Evolutionary conservation across 2,797 vertebrate genomes (phyloP).

Genomic region (Eulemur coronatus): DNA sequence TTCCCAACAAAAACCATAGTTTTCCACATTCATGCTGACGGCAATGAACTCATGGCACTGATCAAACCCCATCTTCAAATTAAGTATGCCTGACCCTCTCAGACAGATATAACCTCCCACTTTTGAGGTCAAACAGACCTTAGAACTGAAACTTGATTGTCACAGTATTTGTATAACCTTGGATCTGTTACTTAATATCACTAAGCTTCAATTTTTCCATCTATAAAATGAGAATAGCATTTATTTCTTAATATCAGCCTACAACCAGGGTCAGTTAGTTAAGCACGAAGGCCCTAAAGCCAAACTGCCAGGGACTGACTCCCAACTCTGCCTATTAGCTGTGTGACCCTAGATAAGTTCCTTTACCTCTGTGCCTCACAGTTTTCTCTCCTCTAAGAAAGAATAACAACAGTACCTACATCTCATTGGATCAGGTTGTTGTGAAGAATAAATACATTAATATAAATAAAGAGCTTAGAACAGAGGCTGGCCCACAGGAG

Average conservation of each 20-base stretch:
- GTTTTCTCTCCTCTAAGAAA: constrained; percentile 20
- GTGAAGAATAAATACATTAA: constrained; percentile 39
- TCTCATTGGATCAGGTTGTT: not conserved
- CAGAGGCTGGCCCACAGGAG: not conserved
- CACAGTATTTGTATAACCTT: constrained; percentile 10
- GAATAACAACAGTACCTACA: not conserved
- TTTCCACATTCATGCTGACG: not conserved
- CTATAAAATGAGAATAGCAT: not conserved
- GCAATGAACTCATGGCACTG: not conserved
- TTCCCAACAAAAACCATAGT: constrained; percentile 18
- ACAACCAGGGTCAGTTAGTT: not conserved
- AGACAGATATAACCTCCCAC: not conserved
- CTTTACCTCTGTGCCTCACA: not conserved
- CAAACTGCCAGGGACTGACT: not conserved
- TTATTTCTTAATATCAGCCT: constrained; percentile 17
- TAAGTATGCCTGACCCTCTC: constrained; percentile 21
- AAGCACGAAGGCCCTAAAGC: not conserved
- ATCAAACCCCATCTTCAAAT: constrained; percentile 45
- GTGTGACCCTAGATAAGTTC: not conserved
- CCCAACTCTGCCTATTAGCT: not conserved
- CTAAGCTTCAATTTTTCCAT: constrained; percentile 40
- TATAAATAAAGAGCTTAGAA: constrained; percentile 10
- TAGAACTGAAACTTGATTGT: constrained; percentile 19
- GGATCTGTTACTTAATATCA: not conserved
- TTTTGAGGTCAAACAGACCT: not conserved